Conservation (phyloP, 2,113 vertebrate species). For the Dromas ardeola region DNA sequence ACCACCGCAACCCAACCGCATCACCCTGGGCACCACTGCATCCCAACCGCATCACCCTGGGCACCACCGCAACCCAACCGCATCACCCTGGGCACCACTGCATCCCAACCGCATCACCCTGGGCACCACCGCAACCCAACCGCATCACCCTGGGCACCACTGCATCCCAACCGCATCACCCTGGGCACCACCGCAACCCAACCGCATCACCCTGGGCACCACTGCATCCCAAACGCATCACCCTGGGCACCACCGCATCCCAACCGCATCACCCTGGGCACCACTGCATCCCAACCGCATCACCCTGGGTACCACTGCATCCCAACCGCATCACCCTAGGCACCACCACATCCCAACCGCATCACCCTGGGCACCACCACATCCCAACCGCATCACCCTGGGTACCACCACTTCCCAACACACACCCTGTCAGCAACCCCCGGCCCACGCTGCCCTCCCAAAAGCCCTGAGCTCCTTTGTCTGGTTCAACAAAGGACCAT, state of each 20-base stretch:
- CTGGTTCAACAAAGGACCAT: background rate
- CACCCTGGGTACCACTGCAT: background rate
- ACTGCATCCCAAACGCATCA: background rate
- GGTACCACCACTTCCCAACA: background rate
- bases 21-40: background rate
- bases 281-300: background rate
- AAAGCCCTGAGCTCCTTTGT: background rate
- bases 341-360: background rate
- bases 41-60: background rate
- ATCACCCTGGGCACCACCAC: background rate
- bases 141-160: background rate
- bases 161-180: background rate
- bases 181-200: background rate
- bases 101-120: background rate
- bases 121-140: no score
- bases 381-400: background rate
- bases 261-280: background rate
- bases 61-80: background rate
- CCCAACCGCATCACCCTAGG: background rate
- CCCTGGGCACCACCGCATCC: background rate
- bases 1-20: background rate
- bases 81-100: no score
- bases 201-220: background rate
- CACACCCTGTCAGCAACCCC: background rate
- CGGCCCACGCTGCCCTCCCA: accelerated